Base-by-base conservation (phyloP, 2,113 vertebrate genomes). In the Gallinago undulata region DNA sequence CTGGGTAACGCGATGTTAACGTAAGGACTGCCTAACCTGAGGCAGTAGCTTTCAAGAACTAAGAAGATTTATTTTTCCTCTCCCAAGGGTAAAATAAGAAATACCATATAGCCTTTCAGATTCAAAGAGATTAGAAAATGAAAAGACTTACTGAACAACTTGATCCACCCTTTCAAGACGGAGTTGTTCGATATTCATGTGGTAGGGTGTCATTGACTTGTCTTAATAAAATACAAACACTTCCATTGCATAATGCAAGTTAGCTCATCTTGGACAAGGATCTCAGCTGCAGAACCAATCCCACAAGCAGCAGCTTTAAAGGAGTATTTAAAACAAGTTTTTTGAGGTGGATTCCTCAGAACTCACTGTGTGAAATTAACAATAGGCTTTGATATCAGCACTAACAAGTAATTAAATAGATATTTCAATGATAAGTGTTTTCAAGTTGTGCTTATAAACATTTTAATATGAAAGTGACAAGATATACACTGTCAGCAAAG, bases 31-130 rank as follows among this genome's bases (percentile, higher is more conserved):
- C 53, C 86, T 86, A 94, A 59, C 59, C 69, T 73, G 63, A 22
- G 59, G 68, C 57, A 78, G 63, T 37, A 89, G 60, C 55, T 87
- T 94, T 84, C 70, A 95, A 90, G 70, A 95, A 94, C 81, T 75
- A 55, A 64, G 47, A 95, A 84, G 48, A 69, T 84, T 68, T 63
- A 9, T 78, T 92, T 90, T 89, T 89, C 51, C 66, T 62, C 64
- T 91, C 69, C 35, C 3, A 0, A 60, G 35, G 56, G 73, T 75
- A 63, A 90, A 92, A 74, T 47, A 86, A 74, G 41, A 91, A 93
- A 67, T 37, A 56, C 41, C 37, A 37, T 13, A 53, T 2, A 64
- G 13, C 16, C 87, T 80, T 90, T 66, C 41, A 93, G 45, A 87
- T 45, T 84, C 78, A 90, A 55, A 45, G 60, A 95, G 35, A 84